Evolutionary conservation across 2,113 vertebrate genomes (phyloP).

Genomic region (Hiodon tergisus): DNA sequence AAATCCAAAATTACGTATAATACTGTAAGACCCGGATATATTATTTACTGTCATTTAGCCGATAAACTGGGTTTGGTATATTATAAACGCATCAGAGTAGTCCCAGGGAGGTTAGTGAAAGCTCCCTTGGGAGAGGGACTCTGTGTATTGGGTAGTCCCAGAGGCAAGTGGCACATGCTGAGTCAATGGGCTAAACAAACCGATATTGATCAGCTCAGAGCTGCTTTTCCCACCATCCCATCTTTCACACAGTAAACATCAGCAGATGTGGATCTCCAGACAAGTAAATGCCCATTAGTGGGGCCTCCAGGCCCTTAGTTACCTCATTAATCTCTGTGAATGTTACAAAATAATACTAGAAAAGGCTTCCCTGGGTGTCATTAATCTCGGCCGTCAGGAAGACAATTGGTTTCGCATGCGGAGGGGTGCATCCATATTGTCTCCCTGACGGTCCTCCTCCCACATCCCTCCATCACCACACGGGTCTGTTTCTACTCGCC

Average conservation of each 20-base stretch:
- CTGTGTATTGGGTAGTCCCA: constrained; percentile 19
- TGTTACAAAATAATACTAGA: constrained; percentile 19
- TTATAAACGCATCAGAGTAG: constrained; percentile 21
- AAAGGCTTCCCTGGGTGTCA: constrained; percentile 12
- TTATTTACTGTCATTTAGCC: not conserved
- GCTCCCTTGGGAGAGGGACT: constrained; percentile 22
- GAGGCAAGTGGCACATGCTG: constrained; percentile 27
- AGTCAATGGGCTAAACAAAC: constrained; percentile 28
- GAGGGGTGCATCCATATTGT: constrained; percentile 4
- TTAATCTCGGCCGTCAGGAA: constrained; percentile 17
- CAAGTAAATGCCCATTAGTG: constrained; percentile 19
- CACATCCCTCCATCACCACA: constrained; percentile 5
- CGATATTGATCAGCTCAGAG: constrained; percentile 27
- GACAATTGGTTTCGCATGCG: constrained; percentile 24
- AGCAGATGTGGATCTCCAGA: constrained; percentile 24
- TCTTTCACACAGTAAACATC: constrained; percentile 16
- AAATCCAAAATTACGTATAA: not conserved
- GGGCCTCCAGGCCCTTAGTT: constrained; percentile 22
- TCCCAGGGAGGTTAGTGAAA: constrained; percentile 24
- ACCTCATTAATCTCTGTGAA: constrained; percentile 25
- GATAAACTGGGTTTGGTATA: not conserved
- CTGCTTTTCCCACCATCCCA: constrained; percentile 1
- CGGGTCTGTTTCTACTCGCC: not conserved
- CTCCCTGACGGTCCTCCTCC: constrained; percentile 18
- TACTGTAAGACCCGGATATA: not conserved